Evolutionary conservation across 2,888 invertebrate genomes (phyloP).

Genomic region (Campoletis raptor): DNA sequence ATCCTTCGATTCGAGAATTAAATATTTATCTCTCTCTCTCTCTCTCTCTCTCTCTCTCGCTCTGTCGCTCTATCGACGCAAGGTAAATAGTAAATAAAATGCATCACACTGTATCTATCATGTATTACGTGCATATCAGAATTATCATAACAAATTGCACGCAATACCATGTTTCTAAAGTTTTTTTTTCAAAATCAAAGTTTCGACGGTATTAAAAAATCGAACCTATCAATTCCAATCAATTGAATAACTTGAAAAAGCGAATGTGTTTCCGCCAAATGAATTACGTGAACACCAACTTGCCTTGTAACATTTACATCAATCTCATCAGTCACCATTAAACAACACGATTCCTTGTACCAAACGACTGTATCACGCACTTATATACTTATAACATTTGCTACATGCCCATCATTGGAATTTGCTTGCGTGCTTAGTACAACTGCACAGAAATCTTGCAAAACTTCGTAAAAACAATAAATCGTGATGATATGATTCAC

Average conservation of each 20-base stretch:
- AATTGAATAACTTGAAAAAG: neutral
- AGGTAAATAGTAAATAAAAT: neutral
- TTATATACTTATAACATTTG: neutral
- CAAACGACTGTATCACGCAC: slow-evolving; percentile 6
- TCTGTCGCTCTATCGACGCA: neutral
- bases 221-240: neutral
- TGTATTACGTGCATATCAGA: neutral
- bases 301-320: slow-evolving; percentile 61
- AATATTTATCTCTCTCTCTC: neutral
- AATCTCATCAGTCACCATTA: slow-evolving; percentile 11
- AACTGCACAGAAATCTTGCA: slow-evolving; percentile 26
- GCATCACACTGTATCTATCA: neutral
- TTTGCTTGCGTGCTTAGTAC: slow-evolving; percentile 44
- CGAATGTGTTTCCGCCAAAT: slow-evolving; percentile 15
- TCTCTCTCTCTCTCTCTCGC: neutral
- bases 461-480: slow-evolving; percentile 40
- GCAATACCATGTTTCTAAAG: neutral
- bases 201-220: neutral
- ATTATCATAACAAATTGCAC: neutral
- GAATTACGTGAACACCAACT: slow-evolving; percentile 7
- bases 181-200: neutral
- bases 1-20: slow-evolving; percentile 17
- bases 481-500: slow-evolving; percentile 49
- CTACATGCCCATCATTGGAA: slow-evolving; percentile 38
- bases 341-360: slow-evolving; percentile 16